Percentiles rank a stretch among this genome's conserved stretches.
Conservation (phyloP, 2,888 invertebrate species). For the Smittia aterrima region DNA sequence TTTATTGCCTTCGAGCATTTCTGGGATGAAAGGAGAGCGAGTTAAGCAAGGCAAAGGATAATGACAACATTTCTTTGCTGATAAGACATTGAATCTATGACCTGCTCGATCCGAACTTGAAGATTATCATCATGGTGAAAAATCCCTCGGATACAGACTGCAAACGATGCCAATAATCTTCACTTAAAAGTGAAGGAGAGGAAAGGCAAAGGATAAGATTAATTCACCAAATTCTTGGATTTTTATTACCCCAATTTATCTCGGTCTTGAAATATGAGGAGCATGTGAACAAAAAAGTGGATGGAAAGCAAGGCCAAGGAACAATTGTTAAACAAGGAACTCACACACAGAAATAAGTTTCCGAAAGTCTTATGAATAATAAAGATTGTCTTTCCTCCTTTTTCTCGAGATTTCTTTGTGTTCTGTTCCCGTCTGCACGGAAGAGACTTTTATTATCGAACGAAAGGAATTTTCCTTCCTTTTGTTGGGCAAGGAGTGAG, state of each 20-base stretch:
- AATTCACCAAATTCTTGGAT: slow-evolving; percentile 6
- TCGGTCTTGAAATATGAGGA: background rate
- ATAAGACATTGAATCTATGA: slow-evolving; percentile 2
- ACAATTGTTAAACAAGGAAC: background rate
- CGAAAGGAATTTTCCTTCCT: background rate
- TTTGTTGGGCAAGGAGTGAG: background rate
- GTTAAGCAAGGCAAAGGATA: background rate
- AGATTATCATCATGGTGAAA: slow-evolving; percentile 11
- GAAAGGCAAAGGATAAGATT: background rate
- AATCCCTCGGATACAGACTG: background rate
- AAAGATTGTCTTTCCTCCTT: slow-evolving; percentile 27
- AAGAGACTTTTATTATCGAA: slow-evolving; percentile 32
- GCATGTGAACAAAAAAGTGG: slow-evolving; percentile 13
- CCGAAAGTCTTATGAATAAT: slow-evolving; percentile 38
- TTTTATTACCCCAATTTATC: slow-evolving; percentile 23
- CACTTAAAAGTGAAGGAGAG: slow-evolving; percentile 15
- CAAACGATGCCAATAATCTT: slow-evolving; percentile 24
- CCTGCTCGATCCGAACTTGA: background rate
- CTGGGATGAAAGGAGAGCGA: background rate
- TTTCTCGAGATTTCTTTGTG: background rate
- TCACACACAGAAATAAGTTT: background rate
- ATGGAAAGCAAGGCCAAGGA: background rate
- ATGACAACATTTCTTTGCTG: background rate
- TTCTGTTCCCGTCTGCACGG: background rate
- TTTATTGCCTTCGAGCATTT: slow-evolving; percentile 9